phyloP scores from a whole-genome alignment of 2,888 invertebrate genomes.

The Uropetala carovei region DNA sequence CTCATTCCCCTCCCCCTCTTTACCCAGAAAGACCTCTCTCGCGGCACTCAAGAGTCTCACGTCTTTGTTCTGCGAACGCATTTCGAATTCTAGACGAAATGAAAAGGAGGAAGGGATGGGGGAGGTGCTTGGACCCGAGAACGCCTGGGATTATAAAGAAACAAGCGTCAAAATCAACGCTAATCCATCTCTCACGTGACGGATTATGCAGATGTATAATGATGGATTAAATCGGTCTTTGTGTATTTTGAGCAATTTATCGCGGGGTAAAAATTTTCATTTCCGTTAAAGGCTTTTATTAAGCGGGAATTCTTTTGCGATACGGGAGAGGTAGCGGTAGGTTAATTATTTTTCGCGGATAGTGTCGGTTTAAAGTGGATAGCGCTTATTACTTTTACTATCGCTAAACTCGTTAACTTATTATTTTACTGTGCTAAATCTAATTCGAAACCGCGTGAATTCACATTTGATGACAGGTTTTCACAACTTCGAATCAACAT shows the following conservation, averaged over 20 bases:
- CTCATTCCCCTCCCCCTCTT: neutral
- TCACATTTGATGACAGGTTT: too few species aligned
- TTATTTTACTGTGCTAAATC: too few species aligned
- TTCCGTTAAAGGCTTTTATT: too few species aligned
- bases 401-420: too few species aligned
- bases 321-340: too few species aligned
- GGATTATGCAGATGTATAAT: slow-evolving; percentile 31
- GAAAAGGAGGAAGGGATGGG: neutral
- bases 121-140: neutral
- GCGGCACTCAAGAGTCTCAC: neutral
- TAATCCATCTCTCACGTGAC: slow-evolving; percentile 24
- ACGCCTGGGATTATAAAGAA: neutral
- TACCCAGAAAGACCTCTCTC: neutral
- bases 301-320: too few species aligned
- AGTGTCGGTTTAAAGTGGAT: too few species aligned
- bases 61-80: slow-evolving; percentile 8
- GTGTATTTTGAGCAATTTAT: neutral
- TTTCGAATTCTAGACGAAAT: neutral
- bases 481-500: too few species aligned
- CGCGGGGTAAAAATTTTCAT: too few species aligned
- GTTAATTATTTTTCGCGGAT: too few species aligned
- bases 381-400: too few species aligned
- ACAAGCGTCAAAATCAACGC: neutral
- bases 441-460: too few species aligned
- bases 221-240: slow-evolving; percentile 13